A percentile compares a stretch with the other conserved stretches of the same genome.
phyloP scores from a whole-genome alignment of 37 sponge, comb jelly and placozoan genomes.

The Petrosia ficiformis region DNA sequence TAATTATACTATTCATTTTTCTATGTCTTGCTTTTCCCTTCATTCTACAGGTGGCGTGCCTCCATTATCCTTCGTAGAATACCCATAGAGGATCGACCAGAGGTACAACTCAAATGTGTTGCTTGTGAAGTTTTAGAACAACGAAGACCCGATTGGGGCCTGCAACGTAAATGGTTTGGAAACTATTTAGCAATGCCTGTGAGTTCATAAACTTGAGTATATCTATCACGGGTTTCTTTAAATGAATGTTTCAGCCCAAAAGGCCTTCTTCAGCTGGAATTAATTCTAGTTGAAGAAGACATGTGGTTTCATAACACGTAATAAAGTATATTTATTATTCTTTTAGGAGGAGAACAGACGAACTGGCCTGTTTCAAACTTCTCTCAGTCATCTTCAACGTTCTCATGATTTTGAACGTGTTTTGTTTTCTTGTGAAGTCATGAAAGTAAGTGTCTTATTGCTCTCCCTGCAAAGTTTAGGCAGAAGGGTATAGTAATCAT shows the following conservation, averaged over 20 bases:
- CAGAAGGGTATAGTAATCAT: too few species aligned
- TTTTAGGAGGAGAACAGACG: constrained; percentile 39
- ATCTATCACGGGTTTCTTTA: too few species aligned
- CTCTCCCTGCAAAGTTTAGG: not conserved
- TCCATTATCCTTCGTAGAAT: constrained; percentile 45
- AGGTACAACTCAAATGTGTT: constrained; percentile 54
- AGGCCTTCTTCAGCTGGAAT: too few species aligned
- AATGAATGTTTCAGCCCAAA: too few species aligned
- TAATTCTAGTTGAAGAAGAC: constrained; percentile 5
- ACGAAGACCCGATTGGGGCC: constrained; percentile 42
- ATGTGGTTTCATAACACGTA: too few species aligned
- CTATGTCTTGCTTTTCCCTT: not conserved
- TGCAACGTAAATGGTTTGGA: constrained; percentile 43
- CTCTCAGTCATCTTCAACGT: constrained; percentile 31
- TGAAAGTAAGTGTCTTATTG: constrained; percentile 65
- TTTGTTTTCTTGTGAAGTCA: constrained; percentile 41
- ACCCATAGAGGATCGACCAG: constrained; percentile 43
- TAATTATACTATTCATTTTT: too few species aligned
- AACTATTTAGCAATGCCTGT: constrained; percentile 34
- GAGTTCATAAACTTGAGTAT: not conserved
- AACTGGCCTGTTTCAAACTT: constrained; percentile 24
- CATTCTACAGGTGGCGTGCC: constrained; percentile 45
- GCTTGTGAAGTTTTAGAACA: constrained; percentile 45
- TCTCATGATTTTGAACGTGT: constrained; percentile 52
- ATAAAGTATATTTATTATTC: not conserved